Conservation (phyloP, 2,888 invertebrate genomes). For the Cataglyphis cursor region DNA sequence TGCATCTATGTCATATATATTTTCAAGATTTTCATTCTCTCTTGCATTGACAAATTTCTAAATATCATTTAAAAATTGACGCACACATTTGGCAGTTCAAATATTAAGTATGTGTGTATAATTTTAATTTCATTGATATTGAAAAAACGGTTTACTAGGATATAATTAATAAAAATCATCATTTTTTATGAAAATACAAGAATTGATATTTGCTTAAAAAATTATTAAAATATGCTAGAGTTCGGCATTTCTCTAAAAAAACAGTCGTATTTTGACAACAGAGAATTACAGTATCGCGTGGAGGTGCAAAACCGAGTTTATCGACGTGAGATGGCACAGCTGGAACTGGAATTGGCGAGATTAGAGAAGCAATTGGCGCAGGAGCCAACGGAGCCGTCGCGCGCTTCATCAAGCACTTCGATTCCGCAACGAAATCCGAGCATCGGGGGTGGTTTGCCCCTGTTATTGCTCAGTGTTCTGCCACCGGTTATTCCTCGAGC, state of each 20-base stretch:
- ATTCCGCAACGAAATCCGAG: constrained; percentile 90
- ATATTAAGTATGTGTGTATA: no score
- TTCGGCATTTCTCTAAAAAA: neutral
- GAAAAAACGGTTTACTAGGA: no score
- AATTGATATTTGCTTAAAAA: constrained; percentile 1
- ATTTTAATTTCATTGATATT: no score
- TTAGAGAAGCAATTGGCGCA: constrained; percentile 90
- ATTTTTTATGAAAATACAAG: neutral
- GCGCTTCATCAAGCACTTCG: constrained; percentile 89
- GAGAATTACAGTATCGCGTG: constrained; percentile 93
- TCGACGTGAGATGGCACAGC: constrained; percentile 92
- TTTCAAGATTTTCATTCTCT: neutral
- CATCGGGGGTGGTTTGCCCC: constrained; percentile 91
- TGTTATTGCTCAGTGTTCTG: constrained; percentile 91
- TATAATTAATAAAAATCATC: neutral
- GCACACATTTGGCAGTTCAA: no score
- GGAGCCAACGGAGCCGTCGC: constrained; percentile 87
- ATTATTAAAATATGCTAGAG: neutral
- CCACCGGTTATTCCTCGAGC: constrained; percentile 93
- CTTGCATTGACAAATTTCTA: neutral
- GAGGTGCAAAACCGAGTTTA: constrained; percentile 97
- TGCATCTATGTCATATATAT: neutral
- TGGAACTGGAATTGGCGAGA: constrained; percentile 93
- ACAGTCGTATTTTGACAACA: constrained; percentile 16
- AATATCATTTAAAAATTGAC: neutral